Evolutionary conservation across 2,888 invertebrate genomes (phyloP).

Genomic region (Acrobasis consociella): DNA sequence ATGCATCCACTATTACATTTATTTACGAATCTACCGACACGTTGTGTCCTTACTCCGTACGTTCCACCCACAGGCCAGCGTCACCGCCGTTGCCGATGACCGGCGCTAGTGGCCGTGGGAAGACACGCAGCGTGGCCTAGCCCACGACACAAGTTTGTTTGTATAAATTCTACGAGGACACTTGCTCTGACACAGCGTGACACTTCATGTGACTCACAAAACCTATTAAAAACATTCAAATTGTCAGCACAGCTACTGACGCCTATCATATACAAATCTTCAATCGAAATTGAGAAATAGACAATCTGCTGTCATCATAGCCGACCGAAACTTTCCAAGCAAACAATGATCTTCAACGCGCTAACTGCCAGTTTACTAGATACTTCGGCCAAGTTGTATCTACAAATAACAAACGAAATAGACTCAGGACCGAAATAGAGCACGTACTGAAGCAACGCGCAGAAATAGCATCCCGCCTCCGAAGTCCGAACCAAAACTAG

Average conservation of each 20-base stretch:
- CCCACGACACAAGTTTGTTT: constrained; percentile 43
- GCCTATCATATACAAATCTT: constrained; percentile 22
- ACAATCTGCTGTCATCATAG: constrained; percentile 2
- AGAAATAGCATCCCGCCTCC: constrained; percentile 80
- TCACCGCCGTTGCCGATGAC: constrained; percentile 9
- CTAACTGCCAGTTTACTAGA: constrained; percentile 17
- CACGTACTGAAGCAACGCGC: constrained; percentile 69
- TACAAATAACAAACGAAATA: constrained; percentile 53
- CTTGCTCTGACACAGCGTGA: constrained; percentile 46
- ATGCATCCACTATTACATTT: neutral
- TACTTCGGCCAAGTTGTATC: constrained; percentile 17
- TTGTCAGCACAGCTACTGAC: constrained; percentile 20
- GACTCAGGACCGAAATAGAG: constrained; percentile 69
- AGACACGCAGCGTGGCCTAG: constrained; percentile 38
- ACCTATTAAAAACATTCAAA: constrained; percentile 21
- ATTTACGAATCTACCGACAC: neutral
- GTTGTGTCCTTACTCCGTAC: constrained; percentile 7
- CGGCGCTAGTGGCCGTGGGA: constrained; percentile 44
- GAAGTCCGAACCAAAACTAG: constrained; percentile 80
- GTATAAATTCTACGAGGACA: constrained; percentile 44
- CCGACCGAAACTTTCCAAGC: constrained; percentile 14
- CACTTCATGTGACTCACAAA: constrained; percentile 38
- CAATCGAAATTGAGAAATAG: constrained; percentile 16
- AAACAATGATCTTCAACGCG: constrained; percentile 13
- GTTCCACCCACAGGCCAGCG: constrained; percentile 29